Evolutionary conservation across 2,113 vertebrate genomes (phyloP).

Genomic region (Thalassoma bifasciatum): DNA sequence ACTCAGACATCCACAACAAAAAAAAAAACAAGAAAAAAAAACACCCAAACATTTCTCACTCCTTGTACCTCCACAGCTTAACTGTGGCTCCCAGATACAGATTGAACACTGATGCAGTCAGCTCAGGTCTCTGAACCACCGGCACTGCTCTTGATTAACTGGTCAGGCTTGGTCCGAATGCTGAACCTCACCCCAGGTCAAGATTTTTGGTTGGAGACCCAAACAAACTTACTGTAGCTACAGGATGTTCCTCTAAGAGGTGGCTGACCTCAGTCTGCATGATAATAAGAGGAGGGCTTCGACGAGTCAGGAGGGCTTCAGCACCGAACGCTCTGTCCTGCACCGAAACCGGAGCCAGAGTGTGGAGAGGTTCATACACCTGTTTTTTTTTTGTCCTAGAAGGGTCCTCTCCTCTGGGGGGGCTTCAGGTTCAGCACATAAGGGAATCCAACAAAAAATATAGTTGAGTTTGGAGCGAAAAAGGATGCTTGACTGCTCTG

Average conservation of each 20-base stretch:
- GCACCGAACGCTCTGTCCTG: conserved; percentile 19
- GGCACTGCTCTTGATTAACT: conserved; percentile 17
- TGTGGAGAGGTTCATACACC: conserved; percentile 31
- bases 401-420: conserved; percentile 31
- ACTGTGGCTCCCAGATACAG: neutral
- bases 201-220: conserved; percentile 8
- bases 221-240: conserved; percentile 3
- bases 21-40: too few species aligned
- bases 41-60: conserved; percentile 1
- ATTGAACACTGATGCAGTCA: neutral
- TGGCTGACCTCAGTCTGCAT: conserved; percentile 8
- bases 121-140: neutral
- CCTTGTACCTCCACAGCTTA: conserved; percentile 1
- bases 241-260: conserved; percentile 13
- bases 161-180: conserved; percentile 27
- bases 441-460: conserved; percentile 2
- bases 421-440: conserved; percentile 21
- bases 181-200: conserved; percentile 7
- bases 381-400: conserved; percentile 19
- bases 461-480: conserved; percentile 6
- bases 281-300: conserved; percentile 33
- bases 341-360: conserved; percentile 32
- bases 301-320: conserved; percentile 9
- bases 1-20: conserved; percentile 2
- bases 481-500: neutral